phyloP scores from a whole-genome alignment of 2,888 invertebrate genomes.

The Glyphotaelius pellucidus region DNA sequence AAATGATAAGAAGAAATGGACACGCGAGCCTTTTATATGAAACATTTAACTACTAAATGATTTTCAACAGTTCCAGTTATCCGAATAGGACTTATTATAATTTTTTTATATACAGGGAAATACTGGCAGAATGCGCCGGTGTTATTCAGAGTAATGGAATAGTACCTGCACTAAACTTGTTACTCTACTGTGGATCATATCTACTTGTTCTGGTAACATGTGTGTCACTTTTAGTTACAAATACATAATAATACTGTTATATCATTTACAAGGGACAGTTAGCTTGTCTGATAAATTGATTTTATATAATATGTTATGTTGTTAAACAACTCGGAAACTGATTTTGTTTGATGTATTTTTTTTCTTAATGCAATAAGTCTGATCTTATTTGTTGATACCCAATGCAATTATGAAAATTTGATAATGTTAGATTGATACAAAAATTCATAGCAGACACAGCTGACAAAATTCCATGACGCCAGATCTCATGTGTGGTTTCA shows the following conservation, averaged over 20 bases:
- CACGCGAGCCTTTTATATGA: slow-evolving; percentile 26
- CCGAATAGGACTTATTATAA: not conserved
- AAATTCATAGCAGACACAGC: too few relatives aligned
- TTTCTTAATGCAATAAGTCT: too few relatives aligned
- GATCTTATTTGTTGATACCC: too few relatives aligned
- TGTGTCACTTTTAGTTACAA: not conserved
- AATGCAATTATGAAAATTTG: too few relatives aligned
- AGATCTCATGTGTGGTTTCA: too few relatives aligned
- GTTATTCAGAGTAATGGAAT: not conserved
- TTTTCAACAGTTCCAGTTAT: slow-evolving; percentile 16
- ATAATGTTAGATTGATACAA: too few relatives aligned
- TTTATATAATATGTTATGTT: not conserved
- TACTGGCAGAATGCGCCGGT: not conserved
- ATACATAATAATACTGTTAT: not conserved
- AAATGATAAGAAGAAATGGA: slow-evolving; percentile 5
- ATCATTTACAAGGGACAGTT: not conserved
- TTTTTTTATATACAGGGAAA: slow-evolving; percentile 23
- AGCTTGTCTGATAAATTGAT: not conserved
- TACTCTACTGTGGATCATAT: not conserved
- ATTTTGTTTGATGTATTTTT: too few relatives aligned
- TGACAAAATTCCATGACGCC: too few relatives aligned
- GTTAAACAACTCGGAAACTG: not conserved
- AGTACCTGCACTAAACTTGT: not conserved
- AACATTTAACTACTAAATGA: not conserved
- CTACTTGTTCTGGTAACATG: not conserved